phyloP scores from a whole-genome alignment of 1,140 invertebrate genomes.

The Archivesica marissinica region DNA sequence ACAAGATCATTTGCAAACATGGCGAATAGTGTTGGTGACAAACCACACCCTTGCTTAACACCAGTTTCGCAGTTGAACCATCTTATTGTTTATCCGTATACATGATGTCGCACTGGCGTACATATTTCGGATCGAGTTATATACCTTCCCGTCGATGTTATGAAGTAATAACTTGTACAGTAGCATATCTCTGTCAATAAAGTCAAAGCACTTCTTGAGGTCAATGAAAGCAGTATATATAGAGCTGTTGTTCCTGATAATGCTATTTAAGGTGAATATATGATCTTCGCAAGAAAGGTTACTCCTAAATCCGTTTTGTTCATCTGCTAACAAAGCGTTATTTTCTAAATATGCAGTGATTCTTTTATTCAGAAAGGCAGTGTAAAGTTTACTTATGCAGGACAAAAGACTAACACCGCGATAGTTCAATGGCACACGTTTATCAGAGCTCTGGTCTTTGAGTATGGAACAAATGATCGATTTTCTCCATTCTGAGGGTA shows the following conservation, averaged over 20 bases:
- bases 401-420: conserved; percentile 51
- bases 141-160: conserved; percentile 29
- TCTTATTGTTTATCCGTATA: too few relatives aligned
- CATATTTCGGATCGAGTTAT: conserved; percentile 25
- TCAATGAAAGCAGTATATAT: conserved; percentile 36
- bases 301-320: conserved; percentile 44
- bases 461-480: conserved; percentile 48
- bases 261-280: conserved; percentile 22
- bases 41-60: too few relatives aligned
- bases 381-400: conserved; percentile 44
- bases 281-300: conserved; percentile 43
- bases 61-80: too few relatives aligned
- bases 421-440: too few relatives aligned
- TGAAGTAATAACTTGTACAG: conserved; percentile 42
- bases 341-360: conserved; percentile 12
- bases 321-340: conserved; percentile 8
- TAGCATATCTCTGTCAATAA: conserved; percentile 23
- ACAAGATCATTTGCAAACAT: too few relatives aligned
- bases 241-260: conserved; percentile 11
- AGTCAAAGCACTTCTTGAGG: conserved; percentile 46
- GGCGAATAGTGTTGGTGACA: too few relatives aligned
- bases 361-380: conserved; percentile 29
- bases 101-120: too few relatives aligned
- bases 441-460: conserved; percentile 37
- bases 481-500: conserved; percentile 48